Conservation (phyloP, 2,888 invertebrate genomes). For the Eustalomyia histrio region DNA sequence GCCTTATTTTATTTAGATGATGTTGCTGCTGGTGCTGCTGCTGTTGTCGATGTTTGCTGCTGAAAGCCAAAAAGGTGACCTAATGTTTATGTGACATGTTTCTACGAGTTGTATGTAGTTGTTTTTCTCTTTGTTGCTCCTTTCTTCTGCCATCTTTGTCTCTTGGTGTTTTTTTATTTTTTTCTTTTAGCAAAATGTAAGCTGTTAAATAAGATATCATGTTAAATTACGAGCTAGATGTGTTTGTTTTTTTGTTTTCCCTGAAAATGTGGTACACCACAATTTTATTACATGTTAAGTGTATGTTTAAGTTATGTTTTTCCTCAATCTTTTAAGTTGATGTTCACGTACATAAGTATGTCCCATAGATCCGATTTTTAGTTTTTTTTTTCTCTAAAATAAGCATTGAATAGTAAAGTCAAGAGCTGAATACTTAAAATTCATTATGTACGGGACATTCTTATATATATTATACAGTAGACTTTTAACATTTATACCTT, state of each 20-base stretch:
- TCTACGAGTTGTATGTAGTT: conserved; percentile 58
- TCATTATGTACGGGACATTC: too few relatives aligned
- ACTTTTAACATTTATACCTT: too few relatives aligned
- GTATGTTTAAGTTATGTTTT: conserved; percentile 62
- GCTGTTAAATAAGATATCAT: conserved; percentile 70
- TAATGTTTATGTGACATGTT: conserved; percentile 71
- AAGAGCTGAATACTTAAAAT: too few relatives aligned
- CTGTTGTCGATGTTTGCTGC: conserved; percentile 54
- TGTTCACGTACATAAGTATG: background rate
- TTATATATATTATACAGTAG: too few relatives aligned
- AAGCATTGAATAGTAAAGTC: too few relatives aligned
- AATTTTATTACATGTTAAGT: conserved; percentile 64
- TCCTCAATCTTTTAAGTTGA: conserved; percentile 41
- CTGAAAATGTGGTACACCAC: conserved; percentile 65
- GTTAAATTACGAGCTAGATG: conserved; percentile 69
- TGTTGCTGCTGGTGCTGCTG: conserved; percentile 26
- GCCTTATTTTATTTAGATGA: conserved; percentile 63
- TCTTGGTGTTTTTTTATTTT: conserved; percentile 8
- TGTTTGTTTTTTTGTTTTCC: conserved; percentile 21
- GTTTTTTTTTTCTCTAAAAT: too few relatives aligned
- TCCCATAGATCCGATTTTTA: too few relatives aligned
- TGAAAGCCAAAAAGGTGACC: conserved; percentile 69
- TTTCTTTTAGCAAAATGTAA: conserved; percentile 57
- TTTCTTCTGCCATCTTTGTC: conserved; percentile 11
- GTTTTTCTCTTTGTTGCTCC: conserved; percentile 7